Conservation (phyloP, 2,888 invertebrate species). For the Atrina japonica region DNA sequence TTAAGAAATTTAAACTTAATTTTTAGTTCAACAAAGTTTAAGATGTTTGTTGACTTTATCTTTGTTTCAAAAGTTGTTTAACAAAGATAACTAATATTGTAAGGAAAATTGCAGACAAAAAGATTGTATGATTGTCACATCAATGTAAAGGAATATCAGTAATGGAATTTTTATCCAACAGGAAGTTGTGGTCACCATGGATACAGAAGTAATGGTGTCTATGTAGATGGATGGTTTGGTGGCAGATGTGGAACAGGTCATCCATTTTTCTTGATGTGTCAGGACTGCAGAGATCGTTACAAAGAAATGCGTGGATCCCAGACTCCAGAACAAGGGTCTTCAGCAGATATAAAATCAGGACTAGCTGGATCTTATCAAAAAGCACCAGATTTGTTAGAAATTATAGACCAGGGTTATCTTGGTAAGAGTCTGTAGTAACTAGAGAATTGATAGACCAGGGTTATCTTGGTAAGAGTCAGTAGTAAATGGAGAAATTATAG, state of each 20-base stretch:
- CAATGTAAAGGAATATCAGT: too few species aligned
- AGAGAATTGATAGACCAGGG: neutral
- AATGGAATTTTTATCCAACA: too few species aligned
- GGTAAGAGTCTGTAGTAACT: neutral
- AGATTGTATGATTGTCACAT: too few species aligned
- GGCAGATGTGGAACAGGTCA: slow-evolving; percentile 83
- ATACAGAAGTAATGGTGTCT: slow-evolving; percentile 75
- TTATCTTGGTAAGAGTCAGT: too few species aligned
- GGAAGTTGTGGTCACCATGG: slow-evolving; percentile 74
- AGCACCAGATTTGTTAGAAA: slow-evolving; percentile 71
- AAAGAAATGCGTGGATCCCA: slow-evolving; percentile 45
- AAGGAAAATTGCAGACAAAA: too few species aligned
- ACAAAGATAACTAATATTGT: too few species aligned
- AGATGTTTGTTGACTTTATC: too few species aligned
- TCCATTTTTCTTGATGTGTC: slow-evolving; percentile 83
- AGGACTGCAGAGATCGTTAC: slow-evolving; percentile 82
- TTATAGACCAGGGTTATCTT: slow-evolving; percentile 29
- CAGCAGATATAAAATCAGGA: slow-evolving; percentile 12
- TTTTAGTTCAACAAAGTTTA: too few species aligned
- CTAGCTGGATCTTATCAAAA: slow-evolving; percentile 28
- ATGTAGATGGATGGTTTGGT: slow-evolving; percentile 79
- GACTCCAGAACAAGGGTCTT: slow-evolving; percentile 11
- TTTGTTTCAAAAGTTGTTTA: too few species aligned
- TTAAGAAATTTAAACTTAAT: too few species aligned
- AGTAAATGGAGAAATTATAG: too few species aligned